A percentile compares a stretch with the other conserved stretches of the same genome.
These are phyloP conservation scores for Falco berigora DNA, from an alignment of 2,797 vertebrate genomes.

Conservation along the genomic window DNA sequence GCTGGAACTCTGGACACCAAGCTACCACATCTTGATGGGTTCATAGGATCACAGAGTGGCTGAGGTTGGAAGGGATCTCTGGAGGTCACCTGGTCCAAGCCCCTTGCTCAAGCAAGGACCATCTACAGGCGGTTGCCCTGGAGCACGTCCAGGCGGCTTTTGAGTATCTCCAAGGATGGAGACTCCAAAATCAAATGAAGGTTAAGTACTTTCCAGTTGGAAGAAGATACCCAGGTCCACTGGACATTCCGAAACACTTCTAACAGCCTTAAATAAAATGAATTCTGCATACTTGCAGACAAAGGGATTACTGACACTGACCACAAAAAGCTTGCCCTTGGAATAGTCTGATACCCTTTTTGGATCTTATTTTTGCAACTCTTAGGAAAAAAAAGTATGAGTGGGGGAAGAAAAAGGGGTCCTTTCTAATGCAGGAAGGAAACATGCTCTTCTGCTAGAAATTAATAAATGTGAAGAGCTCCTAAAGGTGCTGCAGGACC, in stretches of 20 bases:
- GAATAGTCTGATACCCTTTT: neutral
- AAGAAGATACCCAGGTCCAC: neutral
- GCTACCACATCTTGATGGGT: neutral
- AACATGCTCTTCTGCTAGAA: neutral
- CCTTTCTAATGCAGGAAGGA: neutral
- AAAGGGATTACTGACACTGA: neutral
- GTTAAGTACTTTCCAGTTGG: neutral
- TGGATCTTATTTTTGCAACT: neutral
- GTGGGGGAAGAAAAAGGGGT: neutral
- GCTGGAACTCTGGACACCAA: neutral
- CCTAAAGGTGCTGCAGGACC: neutral
- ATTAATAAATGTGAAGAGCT: neutral
- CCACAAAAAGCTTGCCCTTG: neutral
- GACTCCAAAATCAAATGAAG: neutral
- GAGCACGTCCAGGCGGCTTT: neutral
- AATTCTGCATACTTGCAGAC: neutral
- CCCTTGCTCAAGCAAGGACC: neutral
- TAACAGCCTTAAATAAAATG: neutral
- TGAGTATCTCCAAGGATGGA: neutral
- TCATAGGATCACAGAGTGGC: neutral
- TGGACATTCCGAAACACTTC: neutral
- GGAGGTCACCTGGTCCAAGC: neutral
- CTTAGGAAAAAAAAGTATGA: neutral
- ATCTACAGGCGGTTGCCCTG: neutral
- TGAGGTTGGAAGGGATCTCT: neutral